These are phyloP conservation scores for Brachirus orientalis DNA, from an alignment of 2,113 vertebrate genomes.

Conservation along the genomic window DNA sequence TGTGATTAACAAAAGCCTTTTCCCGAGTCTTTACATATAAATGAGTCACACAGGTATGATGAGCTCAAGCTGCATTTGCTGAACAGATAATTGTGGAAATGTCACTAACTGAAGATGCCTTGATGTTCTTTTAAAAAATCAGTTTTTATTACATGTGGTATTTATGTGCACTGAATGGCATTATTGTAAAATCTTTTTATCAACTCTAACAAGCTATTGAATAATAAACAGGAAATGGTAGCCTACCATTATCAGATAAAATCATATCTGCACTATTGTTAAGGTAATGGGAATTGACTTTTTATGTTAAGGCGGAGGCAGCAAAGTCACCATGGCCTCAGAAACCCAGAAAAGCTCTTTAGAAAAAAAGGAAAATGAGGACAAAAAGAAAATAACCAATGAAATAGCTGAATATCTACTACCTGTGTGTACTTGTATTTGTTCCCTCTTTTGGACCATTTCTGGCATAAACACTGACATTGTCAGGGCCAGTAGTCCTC, in stretches of 20 bases:
- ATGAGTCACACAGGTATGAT: conserved; percentile 25
- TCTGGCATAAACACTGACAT: too few species aligned
- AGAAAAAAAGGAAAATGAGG: too few species aligned
- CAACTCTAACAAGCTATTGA: neutral
- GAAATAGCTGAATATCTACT: too few species aligned
- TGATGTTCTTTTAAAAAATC: neutral
- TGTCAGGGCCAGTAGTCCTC: too few species aligned
- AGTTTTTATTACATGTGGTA: neutral
- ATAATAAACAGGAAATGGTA: neutral
- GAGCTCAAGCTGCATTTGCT: neutral
- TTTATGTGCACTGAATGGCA: neutral
- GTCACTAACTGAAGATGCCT: neutral
- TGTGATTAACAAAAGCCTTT: conserved; percentile 21
- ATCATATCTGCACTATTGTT: neutral
- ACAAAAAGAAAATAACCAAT: too few species aligned
- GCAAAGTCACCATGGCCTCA: too few species aligned
- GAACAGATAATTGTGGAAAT: conserved; percentile 14
- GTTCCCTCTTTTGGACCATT: too few species aligned
- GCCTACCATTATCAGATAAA: neutral
- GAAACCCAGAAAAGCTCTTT: too few species aligned
- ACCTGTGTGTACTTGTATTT: too few species aligned
- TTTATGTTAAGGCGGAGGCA: conserved; percentile 1
- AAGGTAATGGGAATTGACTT: conserved; percentile 13
- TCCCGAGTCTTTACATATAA: conserved; percentile 21
- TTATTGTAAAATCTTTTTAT: neutral